Evolutionary conservation across 2,113 vertebrate species (phyloP).

Genomic region (Nipponia nippon): DNA sequence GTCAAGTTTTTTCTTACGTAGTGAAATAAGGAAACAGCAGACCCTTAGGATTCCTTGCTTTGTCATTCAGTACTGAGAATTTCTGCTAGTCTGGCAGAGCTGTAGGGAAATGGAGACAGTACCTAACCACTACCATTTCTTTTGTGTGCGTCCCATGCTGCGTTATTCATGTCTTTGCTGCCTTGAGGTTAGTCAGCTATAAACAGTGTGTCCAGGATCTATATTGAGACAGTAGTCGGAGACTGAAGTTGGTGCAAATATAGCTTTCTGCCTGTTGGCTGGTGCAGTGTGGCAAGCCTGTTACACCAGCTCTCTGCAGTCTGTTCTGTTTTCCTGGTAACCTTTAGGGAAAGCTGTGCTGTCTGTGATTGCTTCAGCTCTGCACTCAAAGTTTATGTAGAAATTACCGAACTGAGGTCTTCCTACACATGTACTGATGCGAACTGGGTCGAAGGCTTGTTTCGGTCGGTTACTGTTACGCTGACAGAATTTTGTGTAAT

Average conservation of each 20-base stretch:
- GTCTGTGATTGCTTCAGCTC: background rate
- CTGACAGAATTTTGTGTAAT: background rate
- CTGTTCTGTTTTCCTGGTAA: background rate
- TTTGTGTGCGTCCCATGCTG: background rate
- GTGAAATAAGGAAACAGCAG: background rate
- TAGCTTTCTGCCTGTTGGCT: background rate
- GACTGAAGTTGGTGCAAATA: background rate
- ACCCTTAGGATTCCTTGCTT: background rate
- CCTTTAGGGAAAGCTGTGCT: background rate
- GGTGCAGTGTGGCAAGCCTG: background rate
- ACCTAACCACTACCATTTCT: background rate
- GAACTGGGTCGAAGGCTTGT: background rate
- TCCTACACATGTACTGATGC: fast-evolving
- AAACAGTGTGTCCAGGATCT: fast-evolving
- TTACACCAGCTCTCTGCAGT: background rate
- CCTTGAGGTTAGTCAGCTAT: background rate
- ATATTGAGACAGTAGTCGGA: background rate
- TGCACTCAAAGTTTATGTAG: background rate
- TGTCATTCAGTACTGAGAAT: background rate
- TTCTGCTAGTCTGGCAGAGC: background rate
- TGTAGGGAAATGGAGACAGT: background rate
- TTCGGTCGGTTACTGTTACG: background rate
- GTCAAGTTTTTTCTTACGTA: background rate
- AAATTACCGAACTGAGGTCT: background rate
- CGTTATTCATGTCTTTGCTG: background rate